A percentile compares a stretch with the other conserved stretches of the same genome.
Conservation (phyloP, 2,113 vertebrate species). For the Terrapene triunguis region DNA sequence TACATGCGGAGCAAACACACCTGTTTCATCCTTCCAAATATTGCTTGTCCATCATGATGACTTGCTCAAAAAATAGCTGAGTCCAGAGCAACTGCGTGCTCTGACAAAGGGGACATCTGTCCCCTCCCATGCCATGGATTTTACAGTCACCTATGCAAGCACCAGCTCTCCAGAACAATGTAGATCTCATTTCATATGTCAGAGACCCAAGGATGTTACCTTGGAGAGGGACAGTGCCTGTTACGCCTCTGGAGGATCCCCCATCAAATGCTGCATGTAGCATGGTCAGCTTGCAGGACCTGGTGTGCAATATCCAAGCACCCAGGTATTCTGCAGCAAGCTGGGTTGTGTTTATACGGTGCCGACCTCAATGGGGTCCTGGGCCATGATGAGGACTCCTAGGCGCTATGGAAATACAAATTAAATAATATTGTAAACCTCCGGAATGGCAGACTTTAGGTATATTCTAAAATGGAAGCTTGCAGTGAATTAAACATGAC, state of each 20-base stretch:
- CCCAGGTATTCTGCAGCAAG: not conserved
- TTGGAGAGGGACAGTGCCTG: not conserved
- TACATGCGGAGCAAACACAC: not conserved
- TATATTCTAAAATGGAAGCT: not conserved
- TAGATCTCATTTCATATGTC: not conserved
- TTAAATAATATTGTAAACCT: no score
- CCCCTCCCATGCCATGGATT: not conserved
- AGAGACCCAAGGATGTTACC: not conserved
- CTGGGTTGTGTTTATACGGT: not conserved
- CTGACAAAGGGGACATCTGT: not conserved
- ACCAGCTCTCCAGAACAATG: not conserved
- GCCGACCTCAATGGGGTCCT: not conserved
- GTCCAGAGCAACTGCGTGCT: not conserved
- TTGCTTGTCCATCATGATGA: not conserved
- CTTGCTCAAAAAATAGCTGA: not conserved
- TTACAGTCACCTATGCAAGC: not conserved
- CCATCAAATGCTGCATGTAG: not conserved
- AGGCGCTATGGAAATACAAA: not conserved
- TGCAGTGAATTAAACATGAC: not conserved
- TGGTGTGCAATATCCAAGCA: not conserved
- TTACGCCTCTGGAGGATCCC: not conserved
- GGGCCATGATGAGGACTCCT: not conserved
- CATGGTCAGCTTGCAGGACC: no score
- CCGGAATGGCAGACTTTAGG: not conserved
- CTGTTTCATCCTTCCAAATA: not conserved